Base-by-base conservation (phyloP, 1,140 invertebrate species). In the Proales similis region DNA sequence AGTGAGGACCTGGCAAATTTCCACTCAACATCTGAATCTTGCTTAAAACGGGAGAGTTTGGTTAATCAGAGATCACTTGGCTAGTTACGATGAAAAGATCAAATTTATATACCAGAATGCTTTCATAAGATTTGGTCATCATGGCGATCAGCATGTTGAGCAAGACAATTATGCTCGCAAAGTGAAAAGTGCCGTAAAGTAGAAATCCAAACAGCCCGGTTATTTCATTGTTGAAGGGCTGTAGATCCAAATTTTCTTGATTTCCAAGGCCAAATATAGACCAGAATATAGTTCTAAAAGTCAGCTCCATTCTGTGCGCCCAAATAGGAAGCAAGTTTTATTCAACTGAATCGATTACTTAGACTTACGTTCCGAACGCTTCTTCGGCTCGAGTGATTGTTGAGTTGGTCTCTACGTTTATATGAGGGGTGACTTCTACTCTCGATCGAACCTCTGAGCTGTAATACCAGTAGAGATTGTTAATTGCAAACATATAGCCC, bases 11-110 rank as follows among this genome's bases (percentile, higher is more conserved):
- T 77, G 2, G 88, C 87, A 68, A 90, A 92, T 73, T 92, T 92
- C 88, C 88, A 92, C 76, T 91, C 88, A 0, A 82, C 82, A 68
- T 92, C 88, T 7, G 87, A 82, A 66, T 86, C 79, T 82, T 88
- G 85, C 86, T 88, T 19, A 74, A 69, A 22, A 42, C 32, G 42
- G 57, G 20, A 51, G 53, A 5, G 32, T 17, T 47, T 26, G 9
- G 4, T 22, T 29, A 27, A 24, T 42, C 61, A 26, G n/a, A 19
- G 33, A 39, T 53, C 24, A 48, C n/a, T 11, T 39, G 36, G 48
- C 27, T 38, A n/a, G 30, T 62, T 27, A 53, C 14, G 5, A n/a
- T n/a, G n/a, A n/a, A n/a, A n/a, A n/a, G n/a, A n/a, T n/a, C n/a
- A 66, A 36, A 9, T 39, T 33, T 43, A 45, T 24, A 17, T 68